Evolutionary conservation across 2,113 vertebrate species (phyloP).

Genomic region (Galemys pyrenaicus): DNA sequence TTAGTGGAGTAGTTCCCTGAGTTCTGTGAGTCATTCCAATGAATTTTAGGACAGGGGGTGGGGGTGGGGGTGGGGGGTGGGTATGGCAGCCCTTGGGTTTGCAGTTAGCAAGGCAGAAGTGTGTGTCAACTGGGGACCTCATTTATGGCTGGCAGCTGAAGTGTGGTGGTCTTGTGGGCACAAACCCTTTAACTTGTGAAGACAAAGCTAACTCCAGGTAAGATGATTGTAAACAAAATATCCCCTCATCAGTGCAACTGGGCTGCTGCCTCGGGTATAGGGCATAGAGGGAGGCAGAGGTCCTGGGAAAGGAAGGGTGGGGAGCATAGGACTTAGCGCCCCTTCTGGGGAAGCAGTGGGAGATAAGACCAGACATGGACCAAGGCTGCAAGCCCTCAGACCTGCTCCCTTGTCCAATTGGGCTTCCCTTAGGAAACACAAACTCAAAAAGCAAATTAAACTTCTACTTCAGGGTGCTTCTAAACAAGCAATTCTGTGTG

Average conservation of each 20-base stretch:
- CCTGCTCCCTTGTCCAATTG: neutral
- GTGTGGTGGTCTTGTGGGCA: neutral
- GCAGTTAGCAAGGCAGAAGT: neutral
- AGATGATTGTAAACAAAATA: neutral
- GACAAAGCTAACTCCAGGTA: too few relatives aligned
- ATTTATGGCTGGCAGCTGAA: neutral
- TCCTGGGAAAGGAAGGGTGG: neutral
- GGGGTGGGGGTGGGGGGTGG: too few relatives aligned
- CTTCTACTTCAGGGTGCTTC: neutral
- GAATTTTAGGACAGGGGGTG: neutral
- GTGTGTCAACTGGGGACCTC: neutral
- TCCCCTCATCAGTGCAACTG: neutral
- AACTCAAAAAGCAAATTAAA: neutral
- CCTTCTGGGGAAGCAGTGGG: rapidly evolving
- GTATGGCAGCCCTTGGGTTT: neutral
- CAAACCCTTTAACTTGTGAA: too few relatives aligned
- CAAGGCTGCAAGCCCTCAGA: neutral
- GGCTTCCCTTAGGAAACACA: neutral
- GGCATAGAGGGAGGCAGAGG: neutral
- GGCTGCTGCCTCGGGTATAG: too few relatives aligned
- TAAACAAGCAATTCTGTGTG: neutral
- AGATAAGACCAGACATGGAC: neutral
- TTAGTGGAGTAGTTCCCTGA: neutral
- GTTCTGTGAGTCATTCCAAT: neutral
- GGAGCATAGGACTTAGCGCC: neutral